Evolutionary conservation across 1,140 invertebrate genomes (phyloP).

Genomic region (Cyclina sinensis): DNA sequence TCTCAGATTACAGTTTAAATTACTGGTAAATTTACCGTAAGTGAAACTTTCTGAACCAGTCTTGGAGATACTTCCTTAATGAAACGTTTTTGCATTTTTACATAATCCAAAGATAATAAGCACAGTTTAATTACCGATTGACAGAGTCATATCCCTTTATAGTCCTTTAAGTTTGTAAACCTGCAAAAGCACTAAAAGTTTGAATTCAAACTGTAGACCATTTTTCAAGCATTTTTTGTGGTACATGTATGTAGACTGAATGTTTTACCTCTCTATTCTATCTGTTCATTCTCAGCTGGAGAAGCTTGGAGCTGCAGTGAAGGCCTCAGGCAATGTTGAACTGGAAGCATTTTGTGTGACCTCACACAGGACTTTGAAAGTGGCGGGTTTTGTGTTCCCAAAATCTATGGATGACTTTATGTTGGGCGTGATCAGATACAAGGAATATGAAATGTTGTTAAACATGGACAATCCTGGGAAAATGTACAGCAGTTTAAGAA

Average conservation of each 20-base stretch:
- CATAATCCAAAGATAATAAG: no score
- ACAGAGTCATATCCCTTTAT: no score
- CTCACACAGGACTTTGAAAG: background rate
- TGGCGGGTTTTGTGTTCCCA: constrained; percentile 8
- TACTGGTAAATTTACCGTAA: no score
- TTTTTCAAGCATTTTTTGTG: background rate
- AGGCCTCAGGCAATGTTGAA: background rate
- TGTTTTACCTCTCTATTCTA: background rate
- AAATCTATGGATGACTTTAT: background rate
- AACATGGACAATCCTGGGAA: background rate
- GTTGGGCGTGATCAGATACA: background rate
- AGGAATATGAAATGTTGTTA: constrained; percentile 27
- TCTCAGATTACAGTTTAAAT: no score
- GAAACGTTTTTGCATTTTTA: no score
- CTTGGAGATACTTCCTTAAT: no score
- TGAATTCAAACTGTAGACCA: background rate
- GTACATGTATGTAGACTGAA: background rate
- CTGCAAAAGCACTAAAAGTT: no score
- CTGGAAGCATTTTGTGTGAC: background rate
- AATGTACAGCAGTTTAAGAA: background rate
- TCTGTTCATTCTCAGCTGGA: constrained; percentile 4
- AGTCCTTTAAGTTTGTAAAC: no score
- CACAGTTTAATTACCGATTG: no score
- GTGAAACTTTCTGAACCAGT: no score
- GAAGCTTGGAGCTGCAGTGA: background rate